A percentile compares a stretch with the other conserved stretches of the same genome.
Conservation (phyloP, 2,888 invertebrate genomes). For the Parapristionchus giblindavisi region DNA sequence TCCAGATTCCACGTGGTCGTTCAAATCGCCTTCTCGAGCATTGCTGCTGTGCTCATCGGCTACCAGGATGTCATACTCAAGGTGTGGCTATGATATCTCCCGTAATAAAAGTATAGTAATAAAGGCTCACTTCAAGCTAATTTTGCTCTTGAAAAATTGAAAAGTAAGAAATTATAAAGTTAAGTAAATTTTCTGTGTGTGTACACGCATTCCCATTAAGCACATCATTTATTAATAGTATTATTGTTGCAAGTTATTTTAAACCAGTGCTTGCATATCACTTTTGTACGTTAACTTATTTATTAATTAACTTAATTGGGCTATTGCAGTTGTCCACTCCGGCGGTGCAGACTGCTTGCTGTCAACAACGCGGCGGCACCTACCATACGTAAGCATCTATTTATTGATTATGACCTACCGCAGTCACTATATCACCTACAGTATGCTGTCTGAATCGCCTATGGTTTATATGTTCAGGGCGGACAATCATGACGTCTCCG, state of each 20-base stretch:
- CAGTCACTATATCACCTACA: neutral
- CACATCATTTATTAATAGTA: no score
- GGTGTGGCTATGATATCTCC: no score
- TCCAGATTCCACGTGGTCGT: conserved; percentile 15
- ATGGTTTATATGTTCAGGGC: neutral
- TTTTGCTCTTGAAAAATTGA: no score
- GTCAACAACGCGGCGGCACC: neutral
- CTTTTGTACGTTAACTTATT: no score
- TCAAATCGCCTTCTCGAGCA: conserved; percentile 14
- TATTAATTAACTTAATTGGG: neutral
- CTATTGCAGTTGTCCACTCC: conserved; percentile 4
- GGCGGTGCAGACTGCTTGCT: neutral
- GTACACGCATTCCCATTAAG: no score
- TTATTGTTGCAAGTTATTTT: no score
- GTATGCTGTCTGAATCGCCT: neutral
- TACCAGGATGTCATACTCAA: conserved; percentile 12
- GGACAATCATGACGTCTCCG: conserved; percentile 1
- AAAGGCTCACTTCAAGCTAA: no score
- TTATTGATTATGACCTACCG: no score
- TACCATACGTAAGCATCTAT: conserved; percentile 5
- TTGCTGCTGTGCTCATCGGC: conserved; percentile 9
- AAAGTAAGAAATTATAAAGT: no score
- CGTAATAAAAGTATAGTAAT: no score
- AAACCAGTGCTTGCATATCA: no score
- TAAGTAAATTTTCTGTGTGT: no score